Conservation (phyloP, 2,888 invertebrate genomes). For the Zeuzera pyrina region DNA sequence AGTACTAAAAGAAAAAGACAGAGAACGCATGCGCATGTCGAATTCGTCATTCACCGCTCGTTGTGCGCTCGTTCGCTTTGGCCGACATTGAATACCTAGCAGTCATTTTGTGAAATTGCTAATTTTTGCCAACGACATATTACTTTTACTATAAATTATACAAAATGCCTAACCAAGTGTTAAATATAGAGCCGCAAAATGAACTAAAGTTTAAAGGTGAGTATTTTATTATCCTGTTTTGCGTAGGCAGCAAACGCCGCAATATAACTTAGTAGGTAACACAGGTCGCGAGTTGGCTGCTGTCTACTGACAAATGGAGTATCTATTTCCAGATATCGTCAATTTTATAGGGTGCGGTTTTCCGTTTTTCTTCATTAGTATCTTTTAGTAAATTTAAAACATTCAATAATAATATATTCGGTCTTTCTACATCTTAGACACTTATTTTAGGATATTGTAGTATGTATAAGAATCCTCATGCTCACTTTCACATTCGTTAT, state of each 20-base stretch:
- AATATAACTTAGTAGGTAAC: conserved; percentile 45
- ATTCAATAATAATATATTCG: neutral
- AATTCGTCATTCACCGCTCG: conserved; percentile 36
- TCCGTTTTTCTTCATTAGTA: conserved; percentile 35
- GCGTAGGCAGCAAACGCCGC: conserved; percentile 27
- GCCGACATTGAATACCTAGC: conserved; percentile 45
- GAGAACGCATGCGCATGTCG: conserved; percentile 34
- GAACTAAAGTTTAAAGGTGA: conserved; percentile 94
- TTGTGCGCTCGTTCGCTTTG: conserved; percentile 35
- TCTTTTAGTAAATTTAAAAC: conserved; percentile 12
- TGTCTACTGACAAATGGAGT: conserved; percentile 70
- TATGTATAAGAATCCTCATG: no score
- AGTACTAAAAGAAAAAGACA: conserved; percentile 10
- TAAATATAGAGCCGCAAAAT: conserved; percentile 89
- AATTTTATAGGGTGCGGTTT: conserved; percentile 67
- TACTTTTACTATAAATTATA: conserved; percentile 49
- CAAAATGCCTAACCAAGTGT: conserved; percentile 81
- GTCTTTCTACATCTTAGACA: no score
- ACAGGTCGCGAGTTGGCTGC: conserved; percentile 58
- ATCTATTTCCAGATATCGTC: conserved; percentile 71
- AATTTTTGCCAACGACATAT: conserved; percentile 51
- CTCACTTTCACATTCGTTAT: no score
- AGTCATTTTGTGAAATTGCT: conserved; percentile 41
- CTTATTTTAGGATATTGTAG: no score
- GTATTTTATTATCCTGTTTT: conserved; percentile 39